phyloP scores from a whole-genome alignment of 2,113 vertebrate genomes.

The Brevimyrus niger region DNA sequence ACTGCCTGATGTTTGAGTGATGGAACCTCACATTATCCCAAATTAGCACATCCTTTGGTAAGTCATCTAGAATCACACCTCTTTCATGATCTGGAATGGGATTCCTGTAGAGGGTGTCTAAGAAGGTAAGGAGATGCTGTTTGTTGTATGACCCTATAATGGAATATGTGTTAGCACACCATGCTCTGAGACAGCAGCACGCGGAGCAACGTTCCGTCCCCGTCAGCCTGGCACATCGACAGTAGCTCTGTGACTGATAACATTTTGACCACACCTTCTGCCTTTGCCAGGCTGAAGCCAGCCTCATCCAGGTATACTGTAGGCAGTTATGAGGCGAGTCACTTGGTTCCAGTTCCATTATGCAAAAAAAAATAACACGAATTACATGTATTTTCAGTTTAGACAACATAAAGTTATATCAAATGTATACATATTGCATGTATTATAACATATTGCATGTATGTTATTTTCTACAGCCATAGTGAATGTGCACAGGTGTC shows the following conservation, averaged over 20 bases:
- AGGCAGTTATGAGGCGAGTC: not conserved
- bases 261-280: not conserved
- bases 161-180: not conserved
- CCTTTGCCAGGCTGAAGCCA: not conserved
- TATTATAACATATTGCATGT: no score
- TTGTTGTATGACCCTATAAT: not conserved
- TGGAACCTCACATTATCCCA: not conserved
- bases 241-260: not conserved
- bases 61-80: not conserved
- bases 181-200: not conserved
- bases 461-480: no score
- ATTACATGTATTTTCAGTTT: not conserved
- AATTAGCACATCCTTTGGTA: not conserved
- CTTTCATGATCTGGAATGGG: not conserved
- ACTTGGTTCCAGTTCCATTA: not conserved
- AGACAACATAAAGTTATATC: no score
- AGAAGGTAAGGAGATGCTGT: not conserved
- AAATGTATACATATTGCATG: no score
- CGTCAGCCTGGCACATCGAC: not conserved
- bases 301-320: not conserved
- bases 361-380: not conserved
- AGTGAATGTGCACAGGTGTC: no score
- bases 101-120: not conserved
- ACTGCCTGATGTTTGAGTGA: not conserved
- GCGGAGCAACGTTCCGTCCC: not conserved